These are phyloP conservation scores for Drosophila lacertosa DNA, from an alignment of 1,140 invertebrate genomes.

Conservation along the genomic window DNA sequence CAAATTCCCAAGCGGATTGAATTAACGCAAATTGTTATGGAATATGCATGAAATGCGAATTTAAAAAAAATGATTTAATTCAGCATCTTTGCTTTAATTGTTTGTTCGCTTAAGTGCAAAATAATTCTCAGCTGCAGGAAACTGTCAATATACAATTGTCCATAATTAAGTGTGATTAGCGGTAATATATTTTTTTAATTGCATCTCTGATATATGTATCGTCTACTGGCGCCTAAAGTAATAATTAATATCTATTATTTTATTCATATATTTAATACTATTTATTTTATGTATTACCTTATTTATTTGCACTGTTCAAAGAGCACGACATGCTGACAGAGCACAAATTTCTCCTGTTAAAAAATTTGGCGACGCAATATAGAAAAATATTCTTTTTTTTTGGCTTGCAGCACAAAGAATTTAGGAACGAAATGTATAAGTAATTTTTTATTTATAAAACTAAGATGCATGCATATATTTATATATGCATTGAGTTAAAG, in stretches of 20 bases:
- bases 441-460: background rate
- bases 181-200: background rate
- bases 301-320: background rate
- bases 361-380: conserved; percentile 20
- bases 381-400: background rate
- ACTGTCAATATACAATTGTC: conserved; percentile 16
- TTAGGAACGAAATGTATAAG: background rate
- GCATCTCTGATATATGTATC: background rate
- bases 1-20: conserved; percentile 28
- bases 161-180: conserved; percentile 26
- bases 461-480: too few relatives aligned
- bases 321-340: background rate
- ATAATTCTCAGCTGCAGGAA: conserved; percentile 10
- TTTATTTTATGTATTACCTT: background rate
- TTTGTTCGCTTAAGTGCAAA: conserved; percentile 3
- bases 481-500: too few relatives aligned
- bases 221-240: background rate
- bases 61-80: conserved; percentile 8
- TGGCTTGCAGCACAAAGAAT: background rate
- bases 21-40: conserved; percentile 15
- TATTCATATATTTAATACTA: background rate
- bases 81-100: conserved; percentile 7
- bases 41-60: conserved; percentile 22
- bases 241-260: background rate
- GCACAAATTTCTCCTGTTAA: background rate